phyloP scores from a whole-genome alignment of 1,140 invertebrate genomes.

The Macrobrachium rosenbergii region DNA sequence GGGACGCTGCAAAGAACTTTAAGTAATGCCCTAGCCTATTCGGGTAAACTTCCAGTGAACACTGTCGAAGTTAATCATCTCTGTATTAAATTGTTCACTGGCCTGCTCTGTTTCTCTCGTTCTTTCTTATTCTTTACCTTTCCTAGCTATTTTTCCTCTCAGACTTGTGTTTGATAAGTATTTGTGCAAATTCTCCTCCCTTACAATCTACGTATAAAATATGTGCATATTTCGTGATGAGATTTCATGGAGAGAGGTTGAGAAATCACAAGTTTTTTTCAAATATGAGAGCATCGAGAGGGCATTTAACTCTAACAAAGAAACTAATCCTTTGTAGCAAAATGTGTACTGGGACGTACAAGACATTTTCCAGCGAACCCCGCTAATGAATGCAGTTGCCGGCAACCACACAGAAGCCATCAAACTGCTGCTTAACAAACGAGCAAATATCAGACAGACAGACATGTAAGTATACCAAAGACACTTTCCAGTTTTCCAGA shows the following conservation, averaged over 20 bases:
- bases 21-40: background rate
- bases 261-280: background rate
- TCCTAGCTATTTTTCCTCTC: background rate
- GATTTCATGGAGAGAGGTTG: background rate
- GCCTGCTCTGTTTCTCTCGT: background rate
- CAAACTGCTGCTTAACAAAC: conserved; percentile 1
- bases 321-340: conserved; percentile 1
- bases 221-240: too few species aligned
- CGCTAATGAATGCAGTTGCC: conserved; percentile 43
- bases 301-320: too few species aligned
- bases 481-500: background rate
- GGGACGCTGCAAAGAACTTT: too few species aligned
- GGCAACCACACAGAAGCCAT: conserved; percentile 40
- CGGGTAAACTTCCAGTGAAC: background rate
- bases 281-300: background rate
- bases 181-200: background rate
- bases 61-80: background rate
- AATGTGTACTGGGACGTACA: conserved; percentile 17
- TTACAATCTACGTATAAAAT: background rate
- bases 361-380: conserved; percentile 43
- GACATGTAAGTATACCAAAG: conserved; percentile 28
- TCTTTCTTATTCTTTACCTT: conserved; percentile 2
- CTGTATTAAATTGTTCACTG: background rate
- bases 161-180: too few species aligned
- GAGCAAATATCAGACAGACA: conserved; percentile 11